phyloP scores from a whole-genome alignment of 1,140 invertebrate genomes.

The Listronotus oregonensis region DNA sequence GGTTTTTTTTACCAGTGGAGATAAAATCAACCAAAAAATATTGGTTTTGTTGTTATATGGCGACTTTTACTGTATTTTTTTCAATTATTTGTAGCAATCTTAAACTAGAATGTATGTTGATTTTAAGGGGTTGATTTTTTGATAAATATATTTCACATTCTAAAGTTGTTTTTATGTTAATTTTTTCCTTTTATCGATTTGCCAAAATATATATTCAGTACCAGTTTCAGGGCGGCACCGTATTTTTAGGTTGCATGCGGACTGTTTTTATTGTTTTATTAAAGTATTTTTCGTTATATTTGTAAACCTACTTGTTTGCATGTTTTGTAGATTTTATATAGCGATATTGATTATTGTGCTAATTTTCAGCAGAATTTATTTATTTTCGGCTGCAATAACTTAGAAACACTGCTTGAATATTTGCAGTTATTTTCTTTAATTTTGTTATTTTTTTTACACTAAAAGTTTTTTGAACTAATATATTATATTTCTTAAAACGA shows the following conservation, averaged over 20 bases:
- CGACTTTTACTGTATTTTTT: not conserved
- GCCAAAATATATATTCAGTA: slow-evolving; percentile 5
- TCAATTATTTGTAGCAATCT: slow-evolving; percentile 1
- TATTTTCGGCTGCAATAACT: too few relatives aligned
- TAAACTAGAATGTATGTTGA: slow-evolving; percentile 12
- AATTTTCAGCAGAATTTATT: too few relatives aligned
- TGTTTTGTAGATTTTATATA: slow-evolving; percentile 4
- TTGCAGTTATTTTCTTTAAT: too few relatives aligned
- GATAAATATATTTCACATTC: not conserved
- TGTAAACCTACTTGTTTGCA: slow-evolving; percentile 12
- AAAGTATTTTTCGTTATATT: slow-evolving; percentile 20
- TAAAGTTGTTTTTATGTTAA: too few relatives aligned
- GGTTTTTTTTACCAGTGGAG: too few relatives aligned
- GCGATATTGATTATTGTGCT: not conserved
- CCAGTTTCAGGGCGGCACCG: slow-evolving; percentile 34
- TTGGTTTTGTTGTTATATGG: too few relatives aligned
- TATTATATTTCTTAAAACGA: too few relatives aligned
- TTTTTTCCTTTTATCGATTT: not conserved
- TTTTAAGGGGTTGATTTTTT: slow-evolving; percentile 6
- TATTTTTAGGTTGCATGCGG: slow-evolving; percentile 35
- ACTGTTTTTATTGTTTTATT: slow-evolving; percentile 16
- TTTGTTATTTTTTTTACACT: too few relatives aligned
- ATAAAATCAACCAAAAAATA: too few relatives aligned
- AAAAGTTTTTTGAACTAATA: too few relatives aligned
- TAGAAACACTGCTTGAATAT: too few relatives aligned